phyloP scores from a whole-genome alignment of 2,113 vertebrate species.

The Ptyas mucosa region DNA sequence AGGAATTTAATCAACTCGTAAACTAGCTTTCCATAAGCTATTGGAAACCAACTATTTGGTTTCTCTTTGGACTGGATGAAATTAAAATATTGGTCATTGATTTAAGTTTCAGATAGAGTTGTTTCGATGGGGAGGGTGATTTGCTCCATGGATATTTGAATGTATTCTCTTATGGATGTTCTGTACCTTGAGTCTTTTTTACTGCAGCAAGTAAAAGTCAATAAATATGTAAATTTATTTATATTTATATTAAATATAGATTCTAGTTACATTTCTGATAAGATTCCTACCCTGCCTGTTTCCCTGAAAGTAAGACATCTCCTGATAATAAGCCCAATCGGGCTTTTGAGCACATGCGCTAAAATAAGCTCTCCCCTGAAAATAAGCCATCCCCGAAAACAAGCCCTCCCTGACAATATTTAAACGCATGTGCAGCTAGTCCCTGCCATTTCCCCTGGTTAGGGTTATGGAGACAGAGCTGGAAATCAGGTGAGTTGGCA shows the following conservation, averaged over 20 bases:
- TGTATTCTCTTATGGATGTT: background rate
- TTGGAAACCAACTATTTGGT: background rate
- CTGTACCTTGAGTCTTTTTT: background rate
- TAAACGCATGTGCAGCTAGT: too few relatives aligned
- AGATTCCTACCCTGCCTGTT: background rate
- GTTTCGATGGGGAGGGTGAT: background rate
- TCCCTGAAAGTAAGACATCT: too few relatives aligned
- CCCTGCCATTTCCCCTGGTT: too few relatives aligned
- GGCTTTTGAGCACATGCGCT: too few relatives aligned
- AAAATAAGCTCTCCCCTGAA: too few relatives aligned
- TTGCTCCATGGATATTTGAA: background rate
- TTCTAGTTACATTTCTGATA: background rate
- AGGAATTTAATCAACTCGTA: background rate
- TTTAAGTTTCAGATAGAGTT: background rate
- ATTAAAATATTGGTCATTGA: background rate
- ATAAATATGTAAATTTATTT: background rate
- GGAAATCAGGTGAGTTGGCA: too few relatives aligned
- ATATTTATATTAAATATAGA: background rate
- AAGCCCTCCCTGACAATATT: too few relatives aligned
- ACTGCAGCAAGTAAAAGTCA: background rate
- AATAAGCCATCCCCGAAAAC: too few relatives aligned
- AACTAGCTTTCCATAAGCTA: background rate
- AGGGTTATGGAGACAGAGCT: too few relatives aligned
- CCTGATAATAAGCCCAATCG: too few relatives aligned
- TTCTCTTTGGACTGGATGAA: background rate